Evolutionary conservation across 1,140 invertebrate genomes (phyloP).

Genomic region (Aphis gossypii): DNA sequence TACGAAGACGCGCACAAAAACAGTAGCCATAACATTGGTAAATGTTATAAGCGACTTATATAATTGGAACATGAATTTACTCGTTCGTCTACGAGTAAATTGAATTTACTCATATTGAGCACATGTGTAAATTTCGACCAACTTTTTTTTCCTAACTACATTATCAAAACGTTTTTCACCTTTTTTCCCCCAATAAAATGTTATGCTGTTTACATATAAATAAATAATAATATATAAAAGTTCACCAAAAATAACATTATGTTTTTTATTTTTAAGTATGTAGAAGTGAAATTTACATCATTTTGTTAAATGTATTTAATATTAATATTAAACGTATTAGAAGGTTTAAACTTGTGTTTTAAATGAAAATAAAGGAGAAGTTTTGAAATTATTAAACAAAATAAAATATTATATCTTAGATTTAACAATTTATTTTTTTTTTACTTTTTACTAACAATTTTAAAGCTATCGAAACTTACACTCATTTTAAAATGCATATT

Average conservation of each 20-base stretch:
- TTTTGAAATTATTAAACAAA: background rate
- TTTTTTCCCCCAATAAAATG: no score
- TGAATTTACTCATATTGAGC: background rate
- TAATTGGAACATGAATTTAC: background rate
- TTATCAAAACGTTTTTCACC: background rate
- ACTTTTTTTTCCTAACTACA: background rate
- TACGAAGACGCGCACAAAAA: background rate
- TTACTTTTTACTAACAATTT: background rate
- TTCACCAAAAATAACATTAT: background rate
- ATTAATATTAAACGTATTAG: background rate
- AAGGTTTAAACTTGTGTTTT: background rate
- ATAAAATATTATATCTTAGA: background rate
- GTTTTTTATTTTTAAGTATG: no score
- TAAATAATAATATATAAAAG: background rate
- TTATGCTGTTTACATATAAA: background rate
- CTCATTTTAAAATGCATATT: background rate
- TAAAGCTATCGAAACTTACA: background rate
- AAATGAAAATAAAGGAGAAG: background rate
- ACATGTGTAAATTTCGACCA: background rate
- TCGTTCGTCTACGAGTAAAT: background rate
- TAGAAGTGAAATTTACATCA: background rate
- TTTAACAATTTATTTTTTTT: background rate
- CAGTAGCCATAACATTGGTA: background rate
- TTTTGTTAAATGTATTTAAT: background rate
- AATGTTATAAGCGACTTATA: background rate